Conservation (phyloP, 2,113 vertebrate species). For the Melanostigma gelatinosum region DNA sequence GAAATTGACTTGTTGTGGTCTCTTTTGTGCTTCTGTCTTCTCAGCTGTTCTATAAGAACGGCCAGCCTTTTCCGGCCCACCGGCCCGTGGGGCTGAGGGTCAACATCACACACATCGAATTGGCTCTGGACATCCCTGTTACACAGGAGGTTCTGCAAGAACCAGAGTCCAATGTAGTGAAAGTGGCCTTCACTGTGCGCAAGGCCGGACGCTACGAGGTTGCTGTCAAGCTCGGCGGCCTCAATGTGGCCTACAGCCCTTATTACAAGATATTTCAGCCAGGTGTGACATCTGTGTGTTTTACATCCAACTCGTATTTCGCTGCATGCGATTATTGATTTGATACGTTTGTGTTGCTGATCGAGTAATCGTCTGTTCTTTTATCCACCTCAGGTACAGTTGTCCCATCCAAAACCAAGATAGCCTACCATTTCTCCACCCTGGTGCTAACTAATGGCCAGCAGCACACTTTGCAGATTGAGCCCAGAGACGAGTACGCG, state of each 20-base stretch:
- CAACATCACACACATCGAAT: constrained; percentile 94
- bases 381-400: constrained; percentile 88
- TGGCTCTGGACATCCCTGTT: constrained; percentile 95
- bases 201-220: constrained; percentile 96
- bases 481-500: constrained; percentile 96
- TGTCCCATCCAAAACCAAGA: constrained; percentile 98
- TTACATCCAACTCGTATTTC: not conserved
- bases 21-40: constrained; percentile 41
- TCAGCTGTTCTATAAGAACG: constrained; percentile 98
- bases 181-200: constrained; percentile 97
- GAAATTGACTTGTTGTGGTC: not conserved
- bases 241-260: constrained; percentile 97
- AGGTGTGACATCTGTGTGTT: constrained; percentile 71
- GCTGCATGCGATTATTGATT: not conserved
- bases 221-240: constrained; percentile 93
- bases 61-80: constrained; percentile 94
- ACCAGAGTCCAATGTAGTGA: constrained; percentile 92
- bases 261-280: constrained; percentile 98
- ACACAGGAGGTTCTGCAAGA: constrained; percentile 97
- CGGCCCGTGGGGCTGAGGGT: constrained; percentile 93
- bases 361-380: not conserved
- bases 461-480: constrained; percentile 95
- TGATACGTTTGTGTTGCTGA: not conserved
- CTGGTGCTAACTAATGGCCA: constrained; percentile 93
- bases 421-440: constrained; percentile 97